phyloP scores from a whole-genome alignment of 2,888 invertebrate genomes.

The Laothoe populi region DNA sequence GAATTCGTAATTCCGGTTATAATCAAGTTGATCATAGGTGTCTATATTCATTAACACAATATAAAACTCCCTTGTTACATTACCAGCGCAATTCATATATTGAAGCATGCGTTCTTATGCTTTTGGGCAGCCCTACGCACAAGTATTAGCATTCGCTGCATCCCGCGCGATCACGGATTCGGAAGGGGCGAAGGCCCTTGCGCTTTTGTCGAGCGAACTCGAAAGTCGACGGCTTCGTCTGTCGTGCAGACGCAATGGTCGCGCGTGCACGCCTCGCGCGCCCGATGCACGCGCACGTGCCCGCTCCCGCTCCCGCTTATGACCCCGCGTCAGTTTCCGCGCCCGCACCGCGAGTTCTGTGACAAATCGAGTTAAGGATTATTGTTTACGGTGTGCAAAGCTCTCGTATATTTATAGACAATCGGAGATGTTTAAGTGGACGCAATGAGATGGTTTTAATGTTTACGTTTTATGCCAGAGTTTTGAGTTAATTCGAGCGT shows the following conservation, averaged over 20 bases:
- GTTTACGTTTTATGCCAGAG: conserved; percentile 69
- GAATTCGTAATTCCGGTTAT: too few species aligned
- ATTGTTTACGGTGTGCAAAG: conserved; percentile 73
- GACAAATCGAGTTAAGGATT: conserved; percentile 70
- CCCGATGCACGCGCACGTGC: conserved; percentile 59
- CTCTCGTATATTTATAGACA: conserved; percentile 68
- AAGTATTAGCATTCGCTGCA: conserved; percentile 76
- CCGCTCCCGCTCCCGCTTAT: conserved; percentile 55
- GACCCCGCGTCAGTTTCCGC: conserved; percentile 31
- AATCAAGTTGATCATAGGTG: background rate
- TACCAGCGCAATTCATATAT: background rate
- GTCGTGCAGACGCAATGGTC: conserved; percentile 75
- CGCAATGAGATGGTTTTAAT: conserved; percentile 59
- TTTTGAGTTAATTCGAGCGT: conserved; percentile 66
- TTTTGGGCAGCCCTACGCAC: conserved; percentile 23
- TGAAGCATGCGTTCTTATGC: conserved; percentile 20
- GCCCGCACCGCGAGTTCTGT: conserved; percentile 52
- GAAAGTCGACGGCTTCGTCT: conserved; percentile 60
- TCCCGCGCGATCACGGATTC: conserved; percentile 79
- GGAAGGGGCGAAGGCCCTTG: conserved; percentile 81
- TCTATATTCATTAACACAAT: background rate
- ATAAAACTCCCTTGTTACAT: background rate
- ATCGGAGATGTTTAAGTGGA: conserved; percentile 65
- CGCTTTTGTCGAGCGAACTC: conserved; percentile 56
- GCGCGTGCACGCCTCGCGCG: conserved; percentile 73